phyloP scores from a whole-genome alignment of 2,113 vertebrate species.

The Poeciliopsis occidentalis region DNA sequence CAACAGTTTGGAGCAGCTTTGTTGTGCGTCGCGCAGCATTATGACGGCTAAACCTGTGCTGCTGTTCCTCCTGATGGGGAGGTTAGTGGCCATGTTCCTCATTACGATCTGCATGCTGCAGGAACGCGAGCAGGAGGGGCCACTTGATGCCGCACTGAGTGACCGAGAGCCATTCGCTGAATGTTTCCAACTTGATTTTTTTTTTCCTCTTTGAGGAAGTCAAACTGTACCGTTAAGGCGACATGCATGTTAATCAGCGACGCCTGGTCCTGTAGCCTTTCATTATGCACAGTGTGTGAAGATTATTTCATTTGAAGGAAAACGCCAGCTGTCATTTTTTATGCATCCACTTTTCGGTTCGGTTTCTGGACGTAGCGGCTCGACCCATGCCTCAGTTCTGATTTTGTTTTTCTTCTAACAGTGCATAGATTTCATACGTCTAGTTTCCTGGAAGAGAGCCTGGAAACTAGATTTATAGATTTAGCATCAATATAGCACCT shows the following conservation, averaged over 20 bases:
- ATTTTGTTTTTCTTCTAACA: neutral
- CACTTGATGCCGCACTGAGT: conserved; percentile 32
- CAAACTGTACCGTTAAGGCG: conserved; percentile 44
- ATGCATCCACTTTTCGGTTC: conserved; percentile 51
- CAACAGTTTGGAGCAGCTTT: conserved; percentile 23
- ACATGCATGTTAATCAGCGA: conserved; percentile 55
- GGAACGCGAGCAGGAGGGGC: conserved; percentile 37
- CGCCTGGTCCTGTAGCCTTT: conserved; percentile 25
- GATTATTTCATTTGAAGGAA: conserved; percentile 39
- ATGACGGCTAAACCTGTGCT: conserved; percentile 46
- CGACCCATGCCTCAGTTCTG: conserved; percentile 30
- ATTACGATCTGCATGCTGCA: conserved; percentile 49
- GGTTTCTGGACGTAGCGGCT: conserved; percentile 22
- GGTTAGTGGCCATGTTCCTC: conserved; percentile 41
- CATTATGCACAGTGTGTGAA: conserved; percentile 43
- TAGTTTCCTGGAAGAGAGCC: neutral
- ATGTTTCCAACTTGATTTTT: conserved; percentile 31
- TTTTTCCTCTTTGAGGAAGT: conserved; percentile 15
- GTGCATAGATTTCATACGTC: conserved; percentile 14
- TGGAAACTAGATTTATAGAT: neutral
- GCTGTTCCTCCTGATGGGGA: conserved; percentile 43
- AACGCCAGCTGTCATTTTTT: conserved; percentile 63
- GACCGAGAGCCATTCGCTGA: conserved; percentile 21
- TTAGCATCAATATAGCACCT: conserved; percentile 10
- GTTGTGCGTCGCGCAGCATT: conserved; percentile 33